phyloP scores from a whole-genome alignment of 2,113 vertebrate genomes.

The Calypte anna region DNA sequence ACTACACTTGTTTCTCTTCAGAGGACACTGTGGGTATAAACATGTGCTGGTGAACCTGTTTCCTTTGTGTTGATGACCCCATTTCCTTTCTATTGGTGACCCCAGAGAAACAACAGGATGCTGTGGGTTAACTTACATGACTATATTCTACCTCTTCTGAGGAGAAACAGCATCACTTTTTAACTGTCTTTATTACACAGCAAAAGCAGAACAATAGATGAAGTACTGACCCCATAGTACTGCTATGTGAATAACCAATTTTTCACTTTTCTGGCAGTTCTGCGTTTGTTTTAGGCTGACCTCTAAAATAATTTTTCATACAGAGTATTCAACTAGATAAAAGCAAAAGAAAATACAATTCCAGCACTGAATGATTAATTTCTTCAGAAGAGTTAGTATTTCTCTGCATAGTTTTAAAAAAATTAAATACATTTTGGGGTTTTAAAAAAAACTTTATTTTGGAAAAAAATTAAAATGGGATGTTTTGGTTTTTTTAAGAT shows the following conservation, averaged over 20 bases:
- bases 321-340: background rate
- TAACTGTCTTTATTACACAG: background rate
- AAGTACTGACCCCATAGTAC: background rate
- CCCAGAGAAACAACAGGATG: background rate
- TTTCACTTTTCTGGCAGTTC: conserved; percentile 11
- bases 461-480: background rate
- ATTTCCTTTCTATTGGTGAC: background rate
- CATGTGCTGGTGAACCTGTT: background rate
- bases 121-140: background rate
- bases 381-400: background rate
- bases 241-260: background rate
- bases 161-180: background rate
- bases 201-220: background rate
- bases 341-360: background rate
- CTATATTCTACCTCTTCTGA: background rate
- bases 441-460: background rate
- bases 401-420: background rate
- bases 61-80: background rate
- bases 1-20: background rate
- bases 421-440: background rate
- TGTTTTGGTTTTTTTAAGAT: background rate
- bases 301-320: background rate
- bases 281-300: conserved; percentile 10
- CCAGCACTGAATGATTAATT: background rate
- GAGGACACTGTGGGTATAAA: background rate